Conservation (phyloP, 1,140 invertebrate species). For the Sipha flava region DNA sequence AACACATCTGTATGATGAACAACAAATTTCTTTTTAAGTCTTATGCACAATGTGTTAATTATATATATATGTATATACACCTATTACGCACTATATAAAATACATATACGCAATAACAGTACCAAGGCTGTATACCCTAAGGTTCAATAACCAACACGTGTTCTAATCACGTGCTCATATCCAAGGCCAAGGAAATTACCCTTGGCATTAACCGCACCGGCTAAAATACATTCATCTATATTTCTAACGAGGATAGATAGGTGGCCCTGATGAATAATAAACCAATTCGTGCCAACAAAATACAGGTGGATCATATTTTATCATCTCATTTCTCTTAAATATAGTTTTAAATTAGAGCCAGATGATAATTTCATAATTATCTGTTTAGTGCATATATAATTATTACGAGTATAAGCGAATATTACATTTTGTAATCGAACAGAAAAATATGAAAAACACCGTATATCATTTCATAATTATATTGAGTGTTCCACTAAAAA, state of each 20-base stretch:
- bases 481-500: no score
- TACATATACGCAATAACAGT: background rate
- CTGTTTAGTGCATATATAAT: background rate
- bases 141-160: slow-evolving; percentile 30
- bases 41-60: background rate
- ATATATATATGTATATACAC: background rate
- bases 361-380: background rate
- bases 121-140: background rate
- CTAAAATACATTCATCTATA: background rate
- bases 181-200: background rate
- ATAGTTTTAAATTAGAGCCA: background rate
- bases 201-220: background rate
- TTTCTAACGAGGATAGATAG: background rate
- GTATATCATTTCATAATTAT: no score
- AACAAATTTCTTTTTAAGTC: slow-evolving; percentile 27
- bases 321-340: background rate
- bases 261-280: background rate
- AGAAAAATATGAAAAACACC: no score
- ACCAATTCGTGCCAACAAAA: background rate
- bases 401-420: background rate
- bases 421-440: background rate
- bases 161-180: background rate
- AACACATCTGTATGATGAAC: background rate
- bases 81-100: background rate
- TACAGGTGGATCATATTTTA: background rate